Evolutionary conservation across 1,140 invertebrate species (phyloP).

Genomic region (Aradophagus sp.): DNA sequence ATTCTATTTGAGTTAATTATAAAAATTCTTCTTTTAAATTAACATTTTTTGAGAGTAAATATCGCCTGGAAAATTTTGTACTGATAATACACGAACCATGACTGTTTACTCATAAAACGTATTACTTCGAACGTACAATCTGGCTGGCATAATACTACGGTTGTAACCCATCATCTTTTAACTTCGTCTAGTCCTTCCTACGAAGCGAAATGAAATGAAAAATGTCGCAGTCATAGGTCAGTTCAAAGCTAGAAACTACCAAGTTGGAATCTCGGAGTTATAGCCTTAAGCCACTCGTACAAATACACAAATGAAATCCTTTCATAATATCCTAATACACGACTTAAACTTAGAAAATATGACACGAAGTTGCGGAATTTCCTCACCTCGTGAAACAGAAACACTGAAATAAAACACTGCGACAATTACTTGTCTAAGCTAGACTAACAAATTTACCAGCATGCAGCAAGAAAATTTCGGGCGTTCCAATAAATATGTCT

Average conservation of each 20-base stretch:
- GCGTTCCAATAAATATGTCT: too few species aligned
- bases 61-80: too few species aligned
- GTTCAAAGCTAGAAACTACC: constrained; percentile 22
- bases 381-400: neutral
- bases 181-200: too few species aligned
- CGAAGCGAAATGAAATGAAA: constrained; percentile 40
- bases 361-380: constrained; percentile 5
- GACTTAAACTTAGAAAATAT: constrained; percentile 43
- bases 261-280: constrained; percentile 38
- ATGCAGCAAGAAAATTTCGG: too few species aligned
- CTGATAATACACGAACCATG: too few species aligned
- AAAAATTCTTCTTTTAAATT: too few species aligned
- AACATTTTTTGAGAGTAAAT: neutral
- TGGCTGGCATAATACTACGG: too few species aligned
- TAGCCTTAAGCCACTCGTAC: constrained; percentile 37
- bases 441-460: too few species aligned
- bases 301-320: constrained; percentile 41
- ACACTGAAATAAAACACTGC: constrained; percentile 7
- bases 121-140: too few species aligned
- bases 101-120: too few species aligned
- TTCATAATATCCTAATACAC: constrained; percentile 43
- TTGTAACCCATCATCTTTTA: too few species aligned
- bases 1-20: too few species aligned
- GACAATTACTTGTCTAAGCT: constrained; percentile 1
- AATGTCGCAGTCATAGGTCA: constrained; percentile 17